Conservation (phyloP, 2,888 invertebrate species). For the Zele albiditarsus region DNA sequence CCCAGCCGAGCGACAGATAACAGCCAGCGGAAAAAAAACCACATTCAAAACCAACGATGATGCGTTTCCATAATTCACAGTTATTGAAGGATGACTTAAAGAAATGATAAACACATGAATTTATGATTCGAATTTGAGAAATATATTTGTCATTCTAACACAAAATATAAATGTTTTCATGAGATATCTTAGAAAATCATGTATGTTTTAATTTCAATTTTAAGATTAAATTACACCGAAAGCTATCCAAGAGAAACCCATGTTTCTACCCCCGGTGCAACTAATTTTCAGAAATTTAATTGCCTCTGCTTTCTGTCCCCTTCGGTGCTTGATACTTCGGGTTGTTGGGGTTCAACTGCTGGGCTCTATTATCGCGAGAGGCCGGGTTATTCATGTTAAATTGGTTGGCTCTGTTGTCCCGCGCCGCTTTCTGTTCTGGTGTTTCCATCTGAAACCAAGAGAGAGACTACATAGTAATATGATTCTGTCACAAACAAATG, state of each 20-base stretch:
- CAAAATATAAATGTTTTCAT: no score
- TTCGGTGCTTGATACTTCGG: constrained; percentile 34
- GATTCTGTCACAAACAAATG: no score
- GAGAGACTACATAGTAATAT: no score
- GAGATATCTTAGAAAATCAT: no score
- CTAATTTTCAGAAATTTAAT: neutral
- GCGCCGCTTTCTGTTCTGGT: no score
- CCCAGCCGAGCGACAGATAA: constrained; percentile 58
- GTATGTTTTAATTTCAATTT: no score
- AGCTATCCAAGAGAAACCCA: no score
- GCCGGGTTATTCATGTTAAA: constrained; percentile 61
- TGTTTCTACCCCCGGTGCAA: neutral
- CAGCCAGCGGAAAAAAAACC: neutral
- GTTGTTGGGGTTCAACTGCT: constrained; percentile 65
- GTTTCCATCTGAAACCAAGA: constrained; percentile 44
- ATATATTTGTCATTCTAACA: no score
- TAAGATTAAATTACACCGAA: no score
- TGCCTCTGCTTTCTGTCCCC: neutral
- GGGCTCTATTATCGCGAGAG: constrained; percentile 60
- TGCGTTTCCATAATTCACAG: neutral
- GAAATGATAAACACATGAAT: neutral
- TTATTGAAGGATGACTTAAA: neutral
- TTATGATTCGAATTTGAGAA: neutral
- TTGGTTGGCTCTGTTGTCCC: constrained; percentile 64
- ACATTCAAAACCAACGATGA: neutral